These are phyloP conservation scores for Colletes collaris DNA, from an alignment of 2,888 invertebrate species.

Conservation along the genomic window DNA sequence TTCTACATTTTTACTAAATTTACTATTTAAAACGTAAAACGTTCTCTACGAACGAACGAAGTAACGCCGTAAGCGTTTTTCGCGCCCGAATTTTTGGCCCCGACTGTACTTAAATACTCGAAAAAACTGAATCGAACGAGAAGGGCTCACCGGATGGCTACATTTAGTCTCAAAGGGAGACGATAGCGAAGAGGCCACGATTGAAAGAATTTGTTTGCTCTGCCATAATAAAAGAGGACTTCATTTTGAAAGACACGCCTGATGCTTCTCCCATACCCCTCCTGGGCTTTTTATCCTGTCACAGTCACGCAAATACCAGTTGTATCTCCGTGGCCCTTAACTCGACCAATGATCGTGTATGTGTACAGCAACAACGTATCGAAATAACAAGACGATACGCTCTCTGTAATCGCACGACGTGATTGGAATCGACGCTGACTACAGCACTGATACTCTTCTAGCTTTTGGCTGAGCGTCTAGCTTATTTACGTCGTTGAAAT, in stretches of 20 bases:
- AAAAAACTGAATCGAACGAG: slow-evolving; percentile 61
- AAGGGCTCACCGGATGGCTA: slow-evolving; percentile 53
- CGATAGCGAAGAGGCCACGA: slow-evolving; percentile 57
- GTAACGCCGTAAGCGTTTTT: no score
- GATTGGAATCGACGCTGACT: slow-evolving; percentile 11
- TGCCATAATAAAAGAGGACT: slow-evolving; percentile 58
- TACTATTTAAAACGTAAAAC: no score
- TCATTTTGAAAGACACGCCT: slow-evolving; percentile 58
- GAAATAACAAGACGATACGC: slow-evolving; percentile 23
- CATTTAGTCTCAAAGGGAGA: slow-evolving; percentile 68
- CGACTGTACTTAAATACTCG: slow-evolving; percentile 60
- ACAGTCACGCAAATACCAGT: slow-evolving; percentile 44
- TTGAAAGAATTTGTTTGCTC: slow-evolving; percentile 63
- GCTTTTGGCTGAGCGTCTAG: neutral
- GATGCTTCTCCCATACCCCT: slow-evolving; percentile 35
- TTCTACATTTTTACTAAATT: no score
- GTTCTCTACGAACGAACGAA: neutral
- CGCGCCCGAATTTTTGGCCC: neutral
- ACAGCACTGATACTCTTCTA: neutral
- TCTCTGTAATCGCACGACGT: slow-evolving; percentile 22
- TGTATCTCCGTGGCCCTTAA: slow-evolving; percentile 31
- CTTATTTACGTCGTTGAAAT: no score
- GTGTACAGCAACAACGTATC: slow-evolving; percentile 7
- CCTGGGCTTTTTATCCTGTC: slow-evolving; percentile 20
- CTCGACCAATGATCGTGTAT: slow-evolving; percentile 33